Percentiles rank a stretch among this genome's conserved stretches.
These are phyloP conservation scores for Stigmatopora nigra DNA, from an alignment of 2,113 vertebrate species.

Conservation along the genomic window DNA sequence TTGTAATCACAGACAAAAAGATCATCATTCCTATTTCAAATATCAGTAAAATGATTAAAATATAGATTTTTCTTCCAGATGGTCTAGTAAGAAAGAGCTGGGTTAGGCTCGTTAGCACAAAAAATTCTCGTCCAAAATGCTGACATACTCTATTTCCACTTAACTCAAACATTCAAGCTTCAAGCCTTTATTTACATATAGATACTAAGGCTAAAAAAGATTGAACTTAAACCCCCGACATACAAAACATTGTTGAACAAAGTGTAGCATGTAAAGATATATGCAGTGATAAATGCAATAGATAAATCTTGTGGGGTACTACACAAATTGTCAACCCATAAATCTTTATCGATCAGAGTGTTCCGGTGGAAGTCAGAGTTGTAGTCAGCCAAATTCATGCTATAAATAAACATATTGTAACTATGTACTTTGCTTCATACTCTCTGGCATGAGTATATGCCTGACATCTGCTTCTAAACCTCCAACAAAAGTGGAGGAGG, in stretches of 20 bases:
- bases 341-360: slow-evolving; percentile 15
- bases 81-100: background rate
- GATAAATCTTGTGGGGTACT: background rate
- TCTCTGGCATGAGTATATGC: slow-evolving; percentile 19
- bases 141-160: too few species aligned
- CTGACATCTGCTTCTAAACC: slow-evolving; percentile 34
- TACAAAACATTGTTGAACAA: background rate
- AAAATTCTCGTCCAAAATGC: too few species aligned
- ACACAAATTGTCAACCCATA: slow-evolving; percentile 3
- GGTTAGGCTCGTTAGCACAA: background rate
- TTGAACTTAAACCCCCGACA: background rate
- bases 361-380: slow-evolving; percentile 38
- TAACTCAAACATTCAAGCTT: too few species aligned
- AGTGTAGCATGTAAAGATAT: background rate
- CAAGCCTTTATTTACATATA: background rate
- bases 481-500: slow-evolving; percentile 1
- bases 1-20: background rate
- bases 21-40: slow-evolving; percentile 14
- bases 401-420: slow-evolving; percentile 47
- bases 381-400: slow-evolving; percentile 46
- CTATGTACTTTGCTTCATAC: slow-evolving; percentile 5
- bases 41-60: slow-evolving; percentile 20
- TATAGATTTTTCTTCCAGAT: slow-evolving; percentile 3
- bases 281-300: background rate
- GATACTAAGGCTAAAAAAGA: background rate